phyloP scores from a whole-genome alignment of 2,888 invertebrate species.

The Drosophila mimetica region DNA sequence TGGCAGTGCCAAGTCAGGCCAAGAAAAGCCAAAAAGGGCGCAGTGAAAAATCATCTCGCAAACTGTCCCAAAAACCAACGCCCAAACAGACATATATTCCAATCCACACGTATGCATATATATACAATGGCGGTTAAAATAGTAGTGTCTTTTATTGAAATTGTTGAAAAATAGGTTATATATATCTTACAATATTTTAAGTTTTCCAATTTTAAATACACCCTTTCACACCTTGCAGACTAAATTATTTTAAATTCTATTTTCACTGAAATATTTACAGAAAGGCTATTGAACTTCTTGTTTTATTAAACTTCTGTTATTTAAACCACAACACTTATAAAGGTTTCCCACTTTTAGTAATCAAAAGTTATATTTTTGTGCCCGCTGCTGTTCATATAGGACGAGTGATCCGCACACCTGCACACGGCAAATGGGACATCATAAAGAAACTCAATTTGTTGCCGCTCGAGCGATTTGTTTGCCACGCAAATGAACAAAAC shows the following conservation, averaged over 20 bases:
- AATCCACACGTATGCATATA: conserved; percentile 20
- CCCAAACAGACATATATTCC: conserved; percentile 39
- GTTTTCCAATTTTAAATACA: no score
- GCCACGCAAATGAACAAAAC: conserved; percentile 77
- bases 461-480: conserved; percentile 79
- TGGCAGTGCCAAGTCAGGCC: conserved; percentile 41
- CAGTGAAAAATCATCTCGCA: conserved; percentile 76
- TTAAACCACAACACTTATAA: no score
- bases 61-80: conserved; percentile 67
- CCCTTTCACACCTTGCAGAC: no score
- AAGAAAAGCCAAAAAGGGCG: conserved; percentile 51
- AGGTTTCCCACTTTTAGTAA: no score
- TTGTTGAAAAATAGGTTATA: neutral
- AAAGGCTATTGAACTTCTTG: no score
- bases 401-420: conserved; percentile 52
- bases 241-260: no score
- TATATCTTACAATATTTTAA: no score
- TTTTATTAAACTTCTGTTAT: no score
- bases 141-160: no score
- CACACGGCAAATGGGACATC: conserved; percentile 73
- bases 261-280: no score
- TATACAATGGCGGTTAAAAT: neutral
- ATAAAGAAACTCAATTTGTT: conserved; percentile 81
- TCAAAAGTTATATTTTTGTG: no score
- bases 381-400: conserved; percentile 10